Base-by-base conservation (phyloP, 2,888 invertebrate genomes). In the Metacarcinus magister region DNA sequence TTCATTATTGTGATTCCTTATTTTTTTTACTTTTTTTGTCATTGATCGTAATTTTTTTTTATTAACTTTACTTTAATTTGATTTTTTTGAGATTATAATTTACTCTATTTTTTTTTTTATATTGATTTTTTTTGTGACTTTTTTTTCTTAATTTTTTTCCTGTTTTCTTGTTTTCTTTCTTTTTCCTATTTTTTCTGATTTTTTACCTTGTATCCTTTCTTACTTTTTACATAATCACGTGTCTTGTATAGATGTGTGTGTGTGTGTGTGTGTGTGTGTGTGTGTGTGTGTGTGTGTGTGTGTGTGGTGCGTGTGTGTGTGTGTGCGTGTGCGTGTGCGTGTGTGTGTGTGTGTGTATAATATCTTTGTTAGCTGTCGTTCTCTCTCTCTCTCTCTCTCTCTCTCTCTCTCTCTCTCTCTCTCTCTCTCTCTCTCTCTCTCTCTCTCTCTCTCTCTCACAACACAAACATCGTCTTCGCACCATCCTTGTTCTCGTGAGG, bases 191-290 rank as follows among this genome's bases (percentile, higher is more conserved):
- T 67, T 67, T 19, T 28, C 43, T 43, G 28, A n/a, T 93, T 32
- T 93, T 28, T 8, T 43, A n/a, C 39, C 23, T 60, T 93, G n/a
- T 28, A 32, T 43, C 48, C 60, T 60, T 43, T 75, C 43, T 75
- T 75, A 32, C 44, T 94, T 75, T 94, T 23, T 67, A 19, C 10
- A 8, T 54, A 39, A 2, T 16, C 16, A n/a, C 2, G 46, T n/a
- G 13, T 54, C 10, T 10, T 93, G 75, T 93, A 75, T 75, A 44
- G 67, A 75, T 93, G 75, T 93, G 93, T 93, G 75, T 93, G 44
- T 93, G 75, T 93, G 44, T 93, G 48, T 91, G 48, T 91, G 44
- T 90, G 90, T 44, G 90, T 39, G 43, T 32, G 89, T 39, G 43
- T 39, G 89, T 32, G 28, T 32, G 44, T 43, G 90, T 28, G 44